Evolutionary conservation across 1,140 invertebrate genomes (phyloP).

Genomic region (Zaprionus ghesquierei): DNA sequence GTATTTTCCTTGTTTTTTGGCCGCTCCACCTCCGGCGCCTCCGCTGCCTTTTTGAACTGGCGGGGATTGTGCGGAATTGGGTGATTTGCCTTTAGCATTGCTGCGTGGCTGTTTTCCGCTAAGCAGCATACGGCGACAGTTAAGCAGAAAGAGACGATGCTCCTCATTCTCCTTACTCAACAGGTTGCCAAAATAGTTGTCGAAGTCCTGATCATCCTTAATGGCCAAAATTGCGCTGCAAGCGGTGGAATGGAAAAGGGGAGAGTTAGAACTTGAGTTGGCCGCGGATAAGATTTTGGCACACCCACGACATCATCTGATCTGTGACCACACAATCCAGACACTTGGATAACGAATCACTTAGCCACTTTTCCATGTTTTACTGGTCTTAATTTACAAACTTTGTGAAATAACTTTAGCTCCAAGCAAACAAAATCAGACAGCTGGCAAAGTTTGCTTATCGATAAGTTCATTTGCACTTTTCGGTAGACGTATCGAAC

Average conservation of each 20-base stretch:
- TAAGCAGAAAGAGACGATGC: slow-evolving; percentile 86
- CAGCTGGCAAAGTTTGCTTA: slow-evolving; percentile 1
- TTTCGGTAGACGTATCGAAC: background rate
- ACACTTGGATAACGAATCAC: slow-evolving; percentile 81
- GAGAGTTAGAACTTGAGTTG: background rate
- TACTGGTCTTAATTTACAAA: background rate
- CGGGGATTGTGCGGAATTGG: slow-evolving; percentile 8
- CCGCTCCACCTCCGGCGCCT: slow-evolving; percentile 26
- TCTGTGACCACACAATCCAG: slow-evolving; percentile 86
- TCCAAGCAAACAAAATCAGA: background rate
- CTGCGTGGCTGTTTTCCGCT: slow-evolving; percentile 82
- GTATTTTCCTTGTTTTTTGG: slow-evolving; percentile 90
- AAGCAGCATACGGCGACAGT: slow-evolving; percentile 85
- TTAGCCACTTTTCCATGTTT: slow-evolving; percentile 75
- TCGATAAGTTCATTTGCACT: background rate
- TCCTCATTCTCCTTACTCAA: slow-evolving; percentile 86
- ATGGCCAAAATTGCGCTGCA: slow-evolving; percentile 86
- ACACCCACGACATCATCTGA: slow-evolving; percentile 86
- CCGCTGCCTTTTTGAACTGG: slow-evolving; percentile 6
- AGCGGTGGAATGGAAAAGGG: no score
- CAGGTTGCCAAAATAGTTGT: slow-evolving; percentile 88
- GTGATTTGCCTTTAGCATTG: slow-evolving; percentile 50
- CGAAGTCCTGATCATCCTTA: slow-evolving; percentile 86
- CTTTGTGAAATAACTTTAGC: slow-evolving; percentile 9
- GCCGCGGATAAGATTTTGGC: background rate